Evolutionary conservation across 35 echinoderm and acorn worm genomes (phyloP).

Genomic region (Heliocidaris erythrogramma): DNA sequence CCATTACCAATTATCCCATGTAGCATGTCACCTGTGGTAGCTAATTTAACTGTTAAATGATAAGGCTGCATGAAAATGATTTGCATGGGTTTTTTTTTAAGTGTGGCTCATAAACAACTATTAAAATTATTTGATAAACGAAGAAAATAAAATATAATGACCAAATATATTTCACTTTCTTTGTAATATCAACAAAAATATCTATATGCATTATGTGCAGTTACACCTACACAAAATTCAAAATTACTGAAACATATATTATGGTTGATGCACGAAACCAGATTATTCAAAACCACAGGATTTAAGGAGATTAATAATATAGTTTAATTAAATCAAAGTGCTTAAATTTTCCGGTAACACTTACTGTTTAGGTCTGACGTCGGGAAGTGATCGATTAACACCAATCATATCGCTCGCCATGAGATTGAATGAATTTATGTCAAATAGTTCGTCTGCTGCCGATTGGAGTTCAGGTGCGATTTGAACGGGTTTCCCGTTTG

Average conservation of each 20-base stretch:
- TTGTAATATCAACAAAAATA: too few species aligned
- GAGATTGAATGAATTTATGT: conserved; percentile 46
- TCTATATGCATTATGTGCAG: background rate
- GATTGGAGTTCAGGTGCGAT: background rate
- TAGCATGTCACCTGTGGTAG: too few species aligned
- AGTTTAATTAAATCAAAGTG: background rate
- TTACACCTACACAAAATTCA: background rate
- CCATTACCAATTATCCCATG: too few species aligned
- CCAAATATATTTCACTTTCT: too few species aligned
- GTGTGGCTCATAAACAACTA: too few species aligned
- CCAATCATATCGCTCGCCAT: conserved; percentile 51
- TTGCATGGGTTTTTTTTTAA: too few species aligned
- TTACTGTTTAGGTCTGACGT: conserved; percentile 49
- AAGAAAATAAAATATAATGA: too few species aligned
- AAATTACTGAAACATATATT: background rate
- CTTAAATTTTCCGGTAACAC: background rate
- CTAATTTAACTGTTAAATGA: too few species aligned
- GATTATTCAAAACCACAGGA: background rate
- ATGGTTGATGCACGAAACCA: background rate
- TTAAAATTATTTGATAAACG: too few species aligned
- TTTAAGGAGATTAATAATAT: background rate
- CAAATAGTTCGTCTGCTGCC: conserved; percentile 25
- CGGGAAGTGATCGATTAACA: conserved; percentile 51
- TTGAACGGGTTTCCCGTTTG: conserved; percentile 44
- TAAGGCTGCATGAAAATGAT: too few species aligned